Percentiles rank a stretch among this genome's conserved stretches.
These are phyloP conservation scores for Morone saxatilis DNA, from an alignment of 2,113 vertebrate genomes.

Conservation along the genomic window DNA sequence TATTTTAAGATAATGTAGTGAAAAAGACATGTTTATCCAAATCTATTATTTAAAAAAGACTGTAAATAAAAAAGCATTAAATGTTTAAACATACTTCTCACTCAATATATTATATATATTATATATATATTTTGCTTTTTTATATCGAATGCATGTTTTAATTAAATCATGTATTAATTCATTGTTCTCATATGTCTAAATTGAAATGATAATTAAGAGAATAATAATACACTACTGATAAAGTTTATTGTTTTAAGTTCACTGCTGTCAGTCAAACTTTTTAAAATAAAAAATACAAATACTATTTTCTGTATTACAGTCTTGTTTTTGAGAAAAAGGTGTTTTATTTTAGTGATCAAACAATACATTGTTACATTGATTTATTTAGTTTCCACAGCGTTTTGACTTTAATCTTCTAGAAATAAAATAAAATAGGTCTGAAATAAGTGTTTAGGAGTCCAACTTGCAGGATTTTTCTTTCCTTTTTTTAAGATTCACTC, in stretches of 20 bases:
- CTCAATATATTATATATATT: neutral
- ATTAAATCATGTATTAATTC: neutral
- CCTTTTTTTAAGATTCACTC: conserved; percentile 28
- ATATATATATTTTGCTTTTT: neutral
- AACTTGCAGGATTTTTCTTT: neutral
- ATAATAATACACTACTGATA: neutral
- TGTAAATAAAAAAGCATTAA: conserved; percentile 13
- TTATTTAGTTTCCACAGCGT: neutral
- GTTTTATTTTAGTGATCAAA: neutral
- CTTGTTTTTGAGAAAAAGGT: neutral
- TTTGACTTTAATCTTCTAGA: neutral
- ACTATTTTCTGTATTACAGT: conserved; percentile 1
- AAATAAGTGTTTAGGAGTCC: neutral
- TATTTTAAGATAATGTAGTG: neutral
- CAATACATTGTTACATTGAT: neutral
- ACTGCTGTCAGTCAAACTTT: neutral
- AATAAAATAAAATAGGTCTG: neutral
- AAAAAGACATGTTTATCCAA: neutral
- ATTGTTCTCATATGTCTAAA: neutral
- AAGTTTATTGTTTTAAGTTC: neutral
- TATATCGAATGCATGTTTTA: neutral
- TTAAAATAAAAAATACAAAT: conserved; percentile 31
- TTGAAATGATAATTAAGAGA: neutral
- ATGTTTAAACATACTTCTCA: neutral
- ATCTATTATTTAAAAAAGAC: neutral